phyloP scores from a whole-genome alignment of 2,888 invertebrate genomes.

The Napeogenes sylphis region DNA sequence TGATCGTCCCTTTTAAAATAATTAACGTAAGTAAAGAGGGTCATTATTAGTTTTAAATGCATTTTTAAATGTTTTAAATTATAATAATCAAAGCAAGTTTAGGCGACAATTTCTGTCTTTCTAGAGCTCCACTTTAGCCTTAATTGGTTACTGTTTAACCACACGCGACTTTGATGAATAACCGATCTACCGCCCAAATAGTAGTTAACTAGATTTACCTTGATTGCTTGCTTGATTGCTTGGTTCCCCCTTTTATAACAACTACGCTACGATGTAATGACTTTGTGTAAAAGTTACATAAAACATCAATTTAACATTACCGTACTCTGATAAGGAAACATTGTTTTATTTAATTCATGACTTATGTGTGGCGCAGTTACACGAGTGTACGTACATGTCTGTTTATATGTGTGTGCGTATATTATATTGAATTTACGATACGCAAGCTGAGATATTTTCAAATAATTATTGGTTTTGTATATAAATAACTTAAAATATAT shows the following conservation, averaged over 20 bases:
- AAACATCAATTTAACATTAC: neutral
- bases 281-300: neutral
- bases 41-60: neutral
- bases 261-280: neutral
- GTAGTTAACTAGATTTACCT: constrained; percentile 10
- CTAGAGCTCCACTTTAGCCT: neutral
- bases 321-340: neutral
- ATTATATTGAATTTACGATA: too few species aligned
- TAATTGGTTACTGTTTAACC: neutral
- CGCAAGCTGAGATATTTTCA: too few species aligned
- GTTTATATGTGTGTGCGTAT: too few species aligned
- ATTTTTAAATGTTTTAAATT: neutral
- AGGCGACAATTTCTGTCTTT: neutral
- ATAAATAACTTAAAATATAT: too few species aligned
- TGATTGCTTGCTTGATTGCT: constrained; percentile 7
- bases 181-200: constrained; percentile 5
- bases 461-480: too few species aligned
- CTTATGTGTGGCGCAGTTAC: too few species aligned
- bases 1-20: too few species aligned
- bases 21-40: too few species aligned
- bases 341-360: neutral
- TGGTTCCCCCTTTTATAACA: constrained; percentile 6
- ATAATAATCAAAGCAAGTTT: neutral
- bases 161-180: constrained; percentile 17
- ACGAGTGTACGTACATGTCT: too few species aligned